These are phyloP conservation scores for Lemur catta DNA, from an alignment of 2,797 vertebrate genomes.

Conservation along the genomic window DNA sequence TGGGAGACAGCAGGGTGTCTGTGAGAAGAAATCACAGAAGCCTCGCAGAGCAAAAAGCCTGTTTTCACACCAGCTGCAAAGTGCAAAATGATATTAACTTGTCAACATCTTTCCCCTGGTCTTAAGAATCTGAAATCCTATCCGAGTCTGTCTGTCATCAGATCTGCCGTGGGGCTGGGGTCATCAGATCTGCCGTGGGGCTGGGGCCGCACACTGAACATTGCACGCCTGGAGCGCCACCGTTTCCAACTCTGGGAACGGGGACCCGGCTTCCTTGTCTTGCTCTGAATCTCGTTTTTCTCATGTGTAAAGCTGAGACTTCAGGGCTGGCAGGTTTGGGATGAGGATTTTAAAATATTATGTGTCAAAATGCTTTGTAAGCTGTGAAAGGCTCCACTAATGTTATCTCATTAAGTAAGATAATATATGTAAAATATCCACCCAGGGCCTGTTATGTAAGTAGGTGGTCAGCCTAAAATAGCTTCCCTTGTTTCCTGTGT, in stretches of 20 bases:
- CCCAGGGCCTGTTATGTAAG: too few species aligned
- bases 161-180: background rate
- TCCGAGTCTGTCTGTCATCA: constrained; percentile 7
- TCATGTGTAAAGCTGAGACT: background rate
- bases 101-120: background rate
- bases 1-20: background rate
- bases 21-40: background rate
- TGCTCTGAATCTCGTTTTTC: background rate
- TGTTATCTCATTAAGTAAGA: background rate
- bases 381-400: background rate
- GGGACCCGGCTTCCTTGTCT: background rate
- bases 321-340: background rate
- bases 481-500: background rate
- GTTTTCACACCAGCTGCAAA: constrained; percentile 57
- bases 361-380: background rate
- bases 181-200: background rate
- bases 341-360: background rate
- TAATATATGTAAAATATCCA: background rate
- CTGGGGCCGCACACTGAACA: background rate
- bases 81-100: constrained; percentile 45
- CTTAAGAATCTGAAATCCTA: constrained; percentile 42
- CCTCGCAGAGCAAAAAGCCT: background rate
- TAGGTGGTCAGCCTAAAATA: background rate
- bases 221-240: fast-evolving
- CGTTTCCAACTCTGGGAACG: background rate